These are phyloP conservation scores for Lucifuga dentata DNA, from an alignment of 2,113 vertebrate genomes.

Conservation along the genomic window DNA sequence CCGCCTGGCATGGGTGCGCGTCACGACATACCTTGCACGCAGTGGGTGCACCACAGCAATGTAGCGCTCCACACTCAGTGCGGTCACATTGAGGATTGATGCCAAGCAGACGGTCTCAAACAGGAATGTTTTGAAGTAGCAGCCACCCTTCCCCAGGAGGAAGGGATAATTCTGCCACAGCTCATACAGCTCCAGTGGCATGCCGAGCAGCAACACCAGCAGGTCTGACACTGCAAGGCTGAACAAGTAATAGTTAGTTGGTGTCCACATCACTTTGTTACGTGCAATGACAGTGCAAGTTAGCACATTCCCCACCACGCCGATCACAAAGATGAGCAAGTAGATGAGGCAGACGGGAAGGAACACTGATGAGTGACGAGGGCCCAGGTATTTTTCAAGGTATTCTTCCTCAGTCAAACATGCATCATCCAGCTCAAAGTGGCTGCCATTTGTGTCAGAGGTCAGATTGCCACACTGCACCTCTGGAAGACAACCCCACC, in stretches of 20 bases:
- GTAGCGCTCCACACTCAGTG: conserved; percentile 93
- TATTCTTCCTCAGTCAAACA: conserved; percentile 86
- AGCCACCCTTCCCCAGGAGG: conserved; percentile 87
- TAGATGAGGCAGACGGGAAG: conserved; percentile 89
- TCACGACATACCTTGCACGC: conserved; percentile 91
- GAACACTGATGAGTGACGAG: conserved; percentile 85
- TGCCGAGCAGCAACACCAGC: conserved; percentile 91
- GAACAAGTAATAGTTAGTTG: conserved; percentile 96
- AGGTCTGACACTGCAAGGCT: conserved; percentile 94
- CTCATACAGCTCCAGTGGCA: conserved; percentile 95
- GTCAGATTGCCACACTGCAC: conserved; percentile 78
- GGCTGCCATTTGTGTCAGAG: conserved; percentile 39
- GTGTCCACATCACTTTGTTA: conserved; percentile 91
- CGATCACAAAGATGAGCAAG: conserved; percentile 90
- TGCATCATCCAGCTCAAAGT: conserved; percentile 66
- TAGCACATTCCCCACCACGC: conserved; percentile 87
- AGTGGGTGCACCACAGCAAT: conserved; percentile 93
- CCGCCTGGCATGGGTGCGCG: conserved; percentile 86
- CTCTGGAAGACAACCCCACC: conserved; percentile 19
- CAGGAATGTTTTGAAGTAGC: conserved; percentile 92
- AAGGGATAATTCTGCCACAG: conserved; percentile 95
- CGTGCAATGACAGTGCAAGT: conserved; percentile 90
- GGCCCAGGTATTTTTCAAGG: conserved; percentile 87
- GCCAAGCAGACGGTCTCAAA: conserved; percentile 94
- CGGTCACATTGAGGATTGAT: conserved; percentile 93